Base-by-base conservation (phyloP, 2,113 vertebrate species). In the Sinocyclocheilus anophthalmus region DNA sequence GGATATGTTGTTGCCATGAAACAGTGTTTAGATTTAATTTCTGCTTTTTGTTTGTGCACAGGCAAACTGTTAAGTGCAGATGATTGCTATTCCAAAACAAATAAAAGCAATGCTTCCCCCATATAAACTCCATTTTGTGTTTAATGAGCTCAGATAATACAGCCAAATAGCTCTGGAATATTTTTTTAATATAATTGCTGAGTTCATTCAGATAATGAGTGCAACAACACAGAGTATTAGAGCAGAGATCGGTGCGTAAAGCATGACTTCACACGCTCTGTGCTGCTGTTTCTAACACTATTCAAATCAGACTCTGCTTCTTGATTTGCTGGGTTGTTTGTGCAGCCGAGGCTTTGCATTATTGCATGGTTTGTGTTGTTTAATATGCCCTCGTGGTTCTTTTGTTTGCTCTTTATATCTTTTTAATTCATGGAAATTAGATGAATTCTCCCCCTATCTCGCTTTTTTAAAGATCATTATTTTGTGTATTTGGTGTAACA, bases 121-220 rank as follows among this genome's bases (percentile, higher is more conserved):
- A 8, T 18, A 30, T 76, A 55, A 59, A 79, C 30, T 24, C 12
- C 3, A 3, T 24, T 42, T 39, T 80, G 20, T 61, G 55, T 80
- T 80, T 80, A 61, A 80, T 61, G 33, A 80, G 55, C 77, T 80
- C 55, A 80, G 77, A 61, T 42, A 61, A 61, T 61, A 42, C 33
- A 61, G 55, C 13, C 3, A 61, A 80, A 80, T 22, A 20, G 20
- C 18, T 14, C 20, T 61, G 55, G 33, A 80, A 61, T 80, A 61
- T 61, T 61, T 39, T 0, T 42, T 42, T 42, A 42, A 20, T 61
- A 42, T 80, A 80, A 80, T 80, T 42, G 24, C 26, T 3, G 59
- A 67, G n/a, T 67, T 81, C 39, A 67, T 81, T 63, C n/a, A 30
- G 79, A 67, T 81, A 65, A 81, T 61, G 77, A 63, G 77, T 42